Percentiles rank a stretch among this genome's conserved stretches.
These are phyloP conservation scores for Rhegmatorhina hoffmannsi DNA, from an alignment of 2,113 vertebrate species.

Conservation along the genomic window DNA sequence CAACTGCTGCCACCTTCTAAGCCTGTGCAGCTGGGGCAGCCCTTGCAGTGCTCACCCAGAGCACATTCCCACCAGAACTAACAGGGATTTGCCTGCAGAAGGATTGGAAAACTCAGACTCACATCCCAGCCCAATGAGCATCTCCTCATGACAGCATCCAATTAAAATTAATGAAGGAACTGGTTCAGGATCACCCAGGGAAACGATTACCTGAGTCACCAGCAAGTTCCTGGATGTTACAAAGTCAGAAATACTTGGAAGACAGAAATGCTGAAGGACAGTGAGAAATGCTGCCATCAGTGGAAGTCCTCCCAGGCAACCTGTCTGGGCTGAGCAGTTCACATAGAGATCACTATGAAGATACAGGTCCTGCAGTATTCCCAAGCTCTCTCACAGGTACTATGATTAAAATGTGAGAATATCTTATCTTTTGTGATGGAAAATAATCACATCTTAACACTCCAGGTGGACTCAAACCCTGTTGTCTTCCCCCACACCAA, in stretches of 20 bases:
- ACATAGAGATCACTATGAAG: neutral
- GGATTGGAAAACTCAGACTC: neutral
- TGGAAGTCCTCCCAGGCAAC: neutral
- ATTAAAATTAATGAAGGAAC: slow-evolving; percentile 50
- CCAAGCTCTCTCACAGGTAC: neutral
- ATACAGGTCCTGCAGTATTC: neutral
- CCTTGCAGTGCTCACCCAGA: neutral
- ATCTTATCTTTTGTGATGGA: neutral
- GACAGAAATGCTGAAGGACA: neutral
- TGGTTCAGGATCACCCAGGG: slow-evolving; percentile 2
- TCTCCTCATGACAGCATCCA: slow-evolving; percentile 17
- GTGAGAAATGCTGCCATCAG: neutral
- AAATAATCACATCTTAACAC: neutral
- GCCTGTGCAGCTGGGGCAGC: neutral
- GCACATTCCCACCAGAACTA: neutral
- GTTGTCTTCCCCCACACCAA: neutral
- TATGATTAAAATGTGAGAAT: neutral
- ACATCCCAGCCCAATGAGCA: neutral
- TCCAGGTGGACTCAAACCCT: neutral
- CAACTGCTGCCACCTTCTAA: neutral
- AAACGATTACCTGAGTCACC: neutral
- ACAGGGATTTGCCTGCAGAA: neutral
- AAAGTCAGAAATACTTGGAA: slow-evolving; percentile 1
- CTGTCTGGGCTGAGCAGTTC: neutral
- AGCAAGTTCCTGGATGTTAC: neutral